Evolutionary conservation across 2,113 vertebrate species (phyloP), one percentile per base, ranked within the genome.

Genomic region (Pseudonaja textilis): DNA sequence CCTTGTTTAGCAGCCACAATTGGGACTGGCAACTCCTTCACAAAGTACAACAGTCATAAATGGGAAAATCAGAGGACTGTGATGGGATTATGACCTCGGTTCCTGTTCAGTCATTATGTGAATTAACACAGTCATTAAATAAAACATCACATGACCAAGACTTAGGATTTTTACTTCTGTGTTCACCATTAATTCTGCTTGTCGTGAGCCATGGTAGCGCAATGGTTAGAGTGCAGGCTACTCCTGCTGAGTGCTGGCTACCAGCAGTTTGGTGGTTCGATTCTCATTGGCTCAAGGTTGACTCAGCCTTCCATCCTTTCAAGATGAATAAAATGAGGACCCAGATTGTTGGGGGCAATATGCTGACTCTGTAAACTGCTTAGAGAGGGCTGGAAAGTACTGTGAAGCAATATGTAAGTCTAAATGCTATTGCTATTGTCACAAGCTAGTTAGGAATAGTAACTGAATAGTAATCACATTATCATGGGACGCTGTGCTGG

Each of bases 121-220:
- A 14, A n/a, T 64, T 29, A n/a, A 12, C 10, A 64, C 26, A 29
- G 26, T 64, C 25, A 29, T 64, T 64, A 29, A 64, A 29, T 29
- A 29, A 64, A 64, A 29, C 26, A 64, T 29, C 61, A 64, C 3
- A 29, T 12, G 61, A 64, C 61, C 59, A 61, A 10, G 9, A 26
- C 9, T 64, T 64, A 64, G 25, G 61, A 64, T 64, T 64, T 64
- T 64, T 64, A 64, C 61, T 64, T 64, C 61, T 64, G 29, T 29
- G 29, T 64, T 64, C 61, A n/a, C 61, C 26, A 69, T 69, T 69
- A 69, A 69, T 11, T 14, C 61, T 69, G 61, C 61, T 59, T 59
- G 57, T 59, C 57, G 1, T 25, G 57, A 59, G 8, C 23, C 0
- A 0, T 59, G 57, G 57, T 23, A 7, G 7, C 0, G 0, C 23